Evolutionary conservation across 2,888 invertebrate species (phyloP).

Genomic region (Amaurobius ferox): DNA sequence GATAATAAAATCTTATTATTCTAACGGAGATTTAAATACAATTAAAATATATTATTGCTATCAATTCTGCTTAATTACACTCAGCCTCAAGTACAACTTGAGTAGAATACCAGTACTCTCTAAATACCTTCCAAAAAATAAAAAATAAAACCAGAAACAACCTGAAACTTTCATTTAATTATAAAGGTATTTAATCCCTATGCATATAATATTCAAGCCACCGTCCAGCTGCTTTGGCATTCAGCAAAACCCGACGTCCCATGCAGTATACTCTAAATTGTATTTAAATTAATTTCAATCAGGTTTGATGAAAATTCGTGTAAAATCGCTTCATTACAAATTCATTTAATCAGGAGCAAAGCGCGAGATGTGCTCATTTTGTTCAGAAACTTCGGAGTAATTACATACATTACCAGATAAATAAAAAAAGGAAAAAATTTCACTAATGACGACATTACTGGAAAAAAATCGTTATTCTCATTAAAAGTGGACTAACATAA

Average conservation of each 20-base stretch:
- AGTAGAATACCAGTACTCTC: no score
- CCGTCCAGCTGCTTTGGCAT: background rate
- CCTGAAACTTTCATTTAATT: no score
- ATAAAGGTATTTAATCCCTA: no score
- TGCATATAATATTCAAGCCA: no score
- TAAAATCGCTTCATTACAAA: background rate
- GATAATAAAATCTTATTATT: no score
- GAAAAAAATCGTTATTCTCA: background rate
- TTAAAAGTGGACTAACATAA: background rate
- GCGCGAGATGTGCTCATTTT: background rate
- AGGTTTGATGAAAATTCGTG: background rate
- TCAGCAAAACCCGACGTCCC: background rate
- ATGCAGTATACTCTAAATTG: background rate
- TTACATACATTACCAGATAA: background rate
- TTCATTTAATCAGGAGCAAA: background rate
- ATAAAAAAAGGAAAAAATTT: background rate
- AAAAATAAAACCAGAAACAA: no score
- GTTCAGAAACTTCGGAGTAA: background rate
- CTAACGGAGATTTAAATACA: no score
- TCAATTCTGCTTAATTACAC: no score
- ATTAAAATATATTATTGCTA: no score
- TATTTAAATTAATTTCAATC: background rate
- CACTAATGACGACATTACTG: background rate
- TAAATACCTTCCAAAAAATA: no score
- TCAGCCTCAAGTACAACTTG: no score